Percentiles rank a stretch among this genome's conserved stretches.
These are phyloP conservation scores for Anhinga rufa DNA, from an alignment of 2,113 vertebrate species.

Conservation along the genomic window DNA sequence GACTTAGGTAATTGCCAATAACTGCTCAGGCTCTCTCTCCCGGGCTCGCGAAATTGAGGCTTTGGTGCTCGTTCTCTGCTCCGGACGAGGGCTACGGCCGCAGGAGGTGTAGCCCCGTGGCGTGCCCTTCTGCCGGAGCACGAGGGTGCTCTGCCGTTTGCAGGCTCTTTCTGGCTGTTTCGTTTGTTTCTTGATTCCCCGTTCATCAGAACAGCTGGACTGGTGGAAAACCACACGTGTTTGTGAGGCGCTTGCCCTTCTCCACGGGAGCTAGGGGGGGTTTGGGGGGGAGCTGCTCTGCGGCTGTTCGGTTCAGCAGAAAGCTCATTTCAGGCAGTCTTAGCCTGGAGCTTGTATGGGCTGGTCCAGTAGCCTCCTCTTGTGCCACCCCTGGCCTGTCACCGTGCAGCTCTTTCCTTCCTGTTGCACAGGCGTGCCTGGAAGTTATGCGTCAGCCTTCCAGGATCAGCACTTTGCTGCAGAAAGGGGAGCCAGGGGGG, in stretches of 20 bases:
- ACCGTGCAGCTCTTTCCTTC: neutral
- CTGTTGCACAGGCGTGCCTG: neutral
- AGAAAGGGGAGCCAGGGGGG: neutral
- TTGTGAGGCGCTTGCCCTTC: neutral
- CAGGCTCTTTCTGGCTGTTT: neutral
- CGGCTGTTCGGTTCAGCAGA: neutral
- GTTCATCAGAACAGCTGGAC: neutral
- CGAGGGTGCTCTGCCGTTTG: fast-evolving
- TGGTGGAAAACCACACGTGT: neutral
- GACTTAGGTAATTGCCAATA: slow-evolving; percentile 81
- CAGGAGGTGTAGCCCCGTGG: fast-evolving
- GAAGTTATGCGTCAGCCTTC: neutral
- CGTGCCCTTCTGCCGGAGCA: neutral
- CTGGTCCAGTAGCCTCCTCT: neutral
- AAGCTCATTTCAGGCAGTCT: neutral
- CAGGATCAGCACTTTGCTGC: neutral
- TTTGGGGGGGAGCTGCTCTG: neutral
- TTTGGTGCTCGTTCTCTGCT: fast-evolving
- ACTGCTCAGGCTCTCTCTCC: neutral
- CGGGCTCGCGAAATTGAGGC: fast-evolving
- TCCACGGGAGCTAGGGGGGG: fast-evolving
- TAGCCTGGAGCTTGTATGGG: fast-evolving
- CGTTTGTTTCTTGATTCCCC: fast-evolving
- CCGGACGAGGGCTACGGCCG: fast-evolving
- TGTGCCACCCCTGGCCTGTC: neutral